These are phyloP conservation scores for Drosophila athabasca DNA, from an alignment of 1,140 invertebrate species.

Conservation along the genomic window DNA sequence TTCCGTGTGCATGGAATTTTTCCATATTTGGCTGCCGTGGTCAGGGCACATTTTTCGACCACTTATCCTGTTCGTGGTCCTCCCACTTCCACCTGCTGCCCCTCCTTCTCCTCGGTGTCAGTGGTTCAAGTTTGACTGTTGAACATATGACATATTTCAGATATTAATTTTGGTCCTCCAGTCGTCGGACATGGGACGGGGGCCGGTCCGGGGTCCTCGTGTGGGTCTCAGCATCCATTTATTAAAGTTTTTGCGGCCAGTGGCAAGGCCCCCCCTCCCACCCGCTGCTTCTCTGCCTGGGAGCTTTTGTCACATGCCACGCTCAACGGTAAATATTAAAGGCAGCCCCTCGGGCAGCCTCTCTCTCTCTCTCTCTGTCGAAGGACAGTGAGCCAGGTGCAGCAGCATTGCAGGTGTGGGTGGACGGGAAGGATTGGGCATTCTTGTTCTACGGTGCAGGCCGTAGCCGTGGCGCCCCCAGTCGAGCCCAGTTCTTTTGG, in stretches of 20 bases:
- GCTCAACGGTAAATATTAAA: slow-evolving; percentile 38
- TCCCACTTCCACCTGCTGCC: neutral
- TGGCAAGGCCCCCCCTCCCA: neutral
- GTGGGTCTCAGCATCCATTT: neutral
- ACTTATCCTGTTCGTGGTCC: slow-evolving; percentile 6
- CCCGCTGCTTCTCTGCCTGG: neutral
- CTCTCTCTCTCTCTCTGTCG: too few species aligned
- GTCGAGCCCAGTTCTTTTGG: slow-evolving; percentile 15
- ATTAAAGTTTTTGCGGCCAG: slow-evolving; percentile 29
- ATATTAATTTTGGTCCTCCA: slow-evolving; percentile 57
- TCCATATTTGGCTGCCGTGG: slow-evolving; percentile 48
- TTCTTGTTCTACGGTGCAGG: slow-evolving; percentile 17
- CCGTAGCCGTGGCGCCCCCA: too few species aligned
- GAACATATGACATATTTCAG: slow-evolving; percentile 50
- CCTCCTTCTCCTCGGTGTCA: slow-evolving; percentile 1
- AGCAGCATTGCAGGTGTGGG: neutral
- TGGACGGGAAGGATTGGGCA: neutral
- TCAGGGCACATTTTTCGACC: slow-evolving; percentile 6
- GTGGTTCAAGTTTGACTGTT: slow-evolving; percentile 8
- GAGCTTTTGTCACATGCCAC: slow-evolving; percentile 20
- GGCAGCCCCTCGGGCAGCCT: slow-evolving; percentile 30
- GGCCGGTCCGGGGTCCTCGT: slow-evolving; percentile 3
- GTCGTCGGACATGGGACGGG: neutral
- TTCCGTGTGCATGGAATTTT: slow-evolving; percentile 35
- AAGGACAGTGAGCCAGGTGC: too few species aligned